These are phyloP conservation scores for Drosophila mayaguana DNA, from an alignment of 2,888 invertebrate genomes.

Conservation along the genomic window DNA sequence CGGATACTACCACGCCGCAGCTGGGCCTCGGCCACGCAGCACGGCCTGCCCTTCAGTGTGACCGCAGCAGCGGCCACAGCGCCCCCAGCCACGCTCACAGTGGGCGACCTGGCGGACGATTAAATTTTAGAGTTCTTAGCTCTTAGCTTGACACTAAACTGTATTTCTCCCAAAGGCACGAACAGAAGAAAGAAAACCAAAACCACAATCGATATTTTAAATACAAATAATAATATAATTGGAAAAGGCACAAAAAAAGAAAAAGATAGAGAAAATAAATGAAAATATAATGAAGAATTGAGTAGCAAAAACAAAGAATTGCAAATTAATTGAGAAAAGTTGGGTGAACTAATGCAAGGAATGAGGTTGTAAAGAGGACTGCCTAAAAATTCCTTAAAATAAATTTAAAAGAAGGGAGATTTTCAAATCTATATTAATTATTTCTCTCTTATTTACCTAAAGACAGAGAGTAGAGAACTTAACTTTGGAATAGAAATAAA, in stretches of 20 bases:
- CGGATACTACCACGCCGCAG: conserved; percentile 82
- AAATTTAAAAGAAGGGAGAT: too few relatives aligned
- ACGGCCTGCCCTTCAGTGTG: conserved; percentile 74
- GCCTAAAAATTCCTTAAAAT: neutral
- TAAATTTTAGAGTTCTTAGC: conserved; percentile 17
- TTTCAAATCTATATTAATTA: too few relatives aligned
- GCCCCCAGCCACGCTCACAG: conserved; percentile 50
- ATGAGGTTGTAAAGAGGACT: neutral
- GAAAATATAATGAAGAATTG: conserved; percentile 4
- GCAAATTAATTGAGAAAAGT: neutral
- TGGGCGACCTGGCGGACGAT: conserved; percentile 77
- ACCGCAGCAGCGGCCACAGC: conserved; percentile 56
- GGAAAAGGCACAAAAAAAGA: neutral
- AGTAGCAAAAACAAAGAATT: neutral
- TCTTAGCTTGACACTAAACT: conserved; percentile 7
- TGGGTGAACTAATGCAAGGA: neutral
- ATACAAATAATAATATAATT: neutral
- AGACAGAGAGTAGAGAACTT: too few relatives aligned
- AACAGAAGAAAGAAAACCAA: neutral
- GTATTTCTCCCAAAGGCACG: conserved; percentile 33
- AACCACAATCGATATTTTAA: conserved; percentile 7
- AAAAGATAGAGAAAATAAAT: neutral
- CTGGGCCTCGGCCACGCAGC: conserved; percentile 84
- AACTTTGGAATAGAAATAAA: too few relatives aligned
- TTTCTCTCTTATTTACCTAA: too few relatives aligned